These are phyloP conservation scores for Heterodera schachtii DNA, from an alignment of 1,140 invertebrate species.

Conservation along the genomic window DNA sequence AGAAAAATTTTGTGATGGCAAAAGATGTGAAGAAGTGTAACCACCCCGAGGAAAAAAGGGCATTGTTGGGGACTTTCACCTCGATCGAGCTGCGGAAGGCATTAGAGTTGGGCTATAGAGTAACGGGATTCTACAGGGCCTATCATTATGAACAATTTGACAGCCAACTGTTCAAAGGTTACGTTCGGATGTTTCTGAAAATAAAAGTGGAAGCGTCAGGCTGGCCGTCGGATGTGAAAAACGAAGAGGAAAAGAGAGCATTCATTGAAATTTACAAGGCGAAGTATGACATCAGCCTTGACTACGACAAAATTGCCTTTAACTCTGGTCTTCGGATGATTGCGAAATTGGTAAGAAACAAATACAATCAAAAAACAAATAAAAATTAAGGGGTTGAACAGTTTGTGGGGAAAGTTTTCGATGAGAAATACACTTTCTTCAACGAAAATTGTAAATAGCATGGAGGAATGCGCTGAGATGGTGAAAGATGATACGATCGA, in stretches of 20 bases:
- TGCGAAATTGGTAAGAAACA: neutral
- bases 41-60: neutral
- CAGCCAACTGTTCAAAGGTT: constrained; percentile 18
- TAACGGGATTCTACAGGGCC: constrained; percentile 15
- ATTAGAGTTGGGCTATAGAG: constrained; percentile 1
- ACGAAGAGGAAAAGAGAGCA: neutral
- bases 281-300: neutral
- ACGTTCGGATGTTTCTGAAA: constrained; percentile 1
- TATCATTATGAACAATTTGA: constrained; percentile 9
- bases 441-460: neutral
- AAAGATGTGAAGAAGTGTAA: neutral
- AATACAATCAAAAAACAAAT: no score
- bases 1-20: neutral
- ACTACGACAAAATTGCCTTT: neutral
- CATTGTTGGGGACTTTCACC: constrained; percentile 2
- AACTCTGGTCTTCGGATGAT: neutral
- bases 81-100: constrained; percentile 15
- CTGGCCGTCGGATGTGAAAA: neutral
- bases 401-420: neutral
- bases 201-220: constrained; percentile 22
- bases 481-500: neutral
- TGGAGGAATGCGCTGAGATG: neutral
- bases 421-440: neutral
- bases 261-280: neutral
- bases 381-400: neutral